Evolutionary conservation across 1,140 invertebrate species (phyloP), one percentile per base, ranked within the genome.

Genomic region (Cephus cinctus): DNA sequence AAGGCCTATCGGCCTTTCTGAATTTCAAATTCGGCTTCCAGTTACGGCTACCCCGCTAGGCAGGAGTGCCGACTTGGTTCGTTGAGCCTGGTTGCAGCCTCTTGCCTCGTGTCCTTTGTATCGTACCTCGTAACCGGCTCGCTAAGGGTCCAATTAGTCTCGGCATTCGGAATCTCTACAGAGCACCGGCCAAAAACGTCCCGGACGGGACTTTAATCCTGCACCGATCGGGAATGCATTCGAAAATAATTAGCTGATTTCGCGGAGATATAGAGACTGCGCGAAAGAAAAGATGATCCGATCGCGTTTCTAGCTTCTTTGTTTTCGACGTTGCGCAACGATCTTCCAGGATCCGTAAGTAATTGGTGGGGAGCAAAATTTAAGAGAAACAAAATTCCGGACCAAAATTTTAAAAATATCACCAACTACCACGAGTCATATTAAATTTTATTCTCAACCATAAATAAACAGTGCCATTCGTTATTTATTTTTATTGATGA

Each of bases 161-260:
- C 67, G 67, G 71, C 64, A 68, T 71, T 67, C 64, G 65, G 69
- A 65, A 65, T 67, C 60, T 65, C 59, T 49, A 52, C 56, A 51
- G 57, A 58, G 66, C 61, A 63, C 67, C 68, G 56, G 57, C 61
- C 61, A 71, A 71, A 71, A 65, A 60, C 61, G 58, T 58, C 45
- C 49, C 47, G 57, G 58, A 63, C 62, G 59, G n/a, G 62, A 68
- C 67, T 73, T 73, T 66, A 71, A 69, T 73, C 63, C 63, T 54
- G 46, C 32, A 53, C 55, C 65, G 70, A 74, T 73, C 66, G 69
- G 51, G 67, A 67, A 73, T 62, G 66, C 71, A 74, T 72, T 73
- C 67, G 6, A 63, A 76, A 76, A 76, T 75, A 76, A 76, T 76
- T 76, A 75, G 70, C 72, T 69, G 71, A 75, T 75, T 63, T 54